Evolutionary conservation across 2,888 invertebrate genomes (phyloP).

Genomic region (Hyalella azteca): DNA sequence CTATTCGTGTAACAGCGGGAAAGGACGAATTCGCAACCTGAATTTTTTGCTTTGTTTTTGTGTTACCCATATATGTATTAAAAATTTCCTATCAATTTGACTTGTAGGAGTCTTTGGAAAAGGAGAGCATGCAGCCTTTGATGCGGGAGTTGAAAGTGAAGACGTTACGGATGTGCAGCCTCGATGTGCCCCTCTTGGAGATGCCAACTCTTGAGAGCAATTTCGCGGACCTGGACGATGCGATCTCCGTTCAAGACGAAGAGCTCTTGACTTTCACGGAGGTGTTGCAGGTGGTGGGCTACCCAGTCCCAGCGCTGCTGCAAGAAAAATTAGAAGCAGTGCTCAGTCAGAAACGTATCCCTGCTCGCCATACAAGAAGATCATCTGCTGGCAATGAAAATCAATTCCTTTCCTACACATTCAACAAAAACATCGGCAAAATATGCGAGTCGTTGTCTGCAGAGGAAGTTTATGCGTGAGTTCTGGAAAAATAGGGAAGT

Average conservation of each 20-base stretch:
- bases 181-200: neutral
- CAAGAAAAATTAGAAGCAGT: neutral
- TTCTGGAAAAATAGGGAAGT: too few relatives aligned
- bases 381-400: neutral
- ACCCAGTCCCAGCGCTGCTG: slow-evolving; percentile 26
- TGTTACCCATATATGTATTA: neutral
- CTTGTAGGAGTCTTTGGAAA: slow-evolving; percentile 38
- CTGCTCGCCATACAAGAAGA: slow-evolving; percentile 17
- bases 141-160: slow-evolving; percentile 43
- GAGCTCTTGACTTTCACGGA: slow-evolving; percentile 51
- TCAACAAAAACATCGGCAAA: neutral
- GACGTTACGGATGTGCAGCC: slow-evolving; percentile 11
- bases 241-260: slow-evolving; percentile 48
- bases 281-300: slow-evolving; percentile 45
- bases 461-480: slow-evolving; percentile 24
- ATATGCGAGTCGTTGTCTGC: neutral
- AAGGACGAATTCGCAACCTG: too few relatives aligned
- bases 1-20: too few relatives aligned
- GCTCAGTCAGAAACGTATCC: slow-evolving; percentile 40
- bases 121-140: slow-evolving; percentile 38
- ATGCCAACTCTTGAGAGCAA: slow-evolving; percentile 36
- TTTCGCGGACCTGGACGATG: slow-evolving; percentile 48
- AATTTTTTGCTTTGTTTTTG: neutral
- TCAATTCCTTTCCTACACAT: neutral
- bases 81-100: neutral